Conservation (phyloP, 2,113 vertebrate species). For the Silurus glanis region DNA sequence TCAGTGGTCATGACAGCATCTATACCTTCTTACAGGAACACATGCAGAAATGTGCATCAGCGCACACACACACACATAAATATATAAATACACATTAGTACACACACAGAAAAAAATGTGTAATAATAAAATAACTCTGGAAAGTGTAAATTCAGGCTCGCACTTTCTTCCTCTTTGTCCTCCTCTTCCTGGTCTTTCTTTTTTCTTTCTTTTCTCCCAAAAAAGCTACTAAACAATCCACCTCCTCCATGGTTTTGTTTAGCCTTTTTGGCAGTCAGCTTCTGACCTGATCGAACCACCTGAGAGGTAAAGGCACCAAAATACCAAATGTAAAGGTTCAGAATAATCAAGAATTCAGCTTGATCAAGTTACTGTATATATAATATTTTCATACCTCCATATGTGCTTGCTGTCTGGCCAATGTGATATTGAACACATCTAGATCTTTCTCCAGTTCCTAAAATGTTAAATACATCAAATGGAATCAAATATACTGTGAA, state of each 20-base stretch:
- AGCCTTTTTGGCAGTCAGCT: slow-evolving; percentile 80
- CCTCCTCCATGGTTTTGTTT: slow-evolving; percentile 81
- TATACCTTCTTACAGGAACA: slow-evolving; percentile 67
- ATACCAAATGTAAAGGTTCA: background rate
- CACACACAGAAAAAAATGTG: slow-evolving; percentile 13
- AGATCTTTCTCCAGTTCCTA: slow-evolving; percentile 88
- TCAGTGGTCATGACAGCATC: slow-evolving; percentile 89
- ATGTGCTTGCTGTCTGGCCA: slow-evolving; percentile 91
- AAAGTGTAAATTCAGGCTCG: slow-evolving; percentile 37
- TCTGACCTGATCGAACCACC: slow-evolving; percentile 90
- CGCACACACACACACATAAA: slow-evolving; percentile 14
- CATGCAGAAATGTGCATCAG: background rate
- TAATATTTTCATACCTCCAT: slow-evolving; percentile 79
- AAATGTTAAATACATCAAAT: slow-evolving; percentile 38
- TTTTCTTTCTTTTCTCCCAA: slow-evolving; percentile 81
- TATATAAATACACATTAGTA: background rate
- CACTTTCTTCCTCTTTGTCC: slow-evolving; percentile 72
- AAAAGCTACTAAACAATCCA: slow-evolving; percentile 84
- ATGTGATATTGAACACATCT: slow-evolving; percentile 90
- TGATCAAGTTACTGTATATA: background rate
- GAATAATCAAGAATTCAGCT: background rate
- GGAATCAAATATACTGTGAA: background rate
- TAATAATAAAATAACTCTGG: background rate
- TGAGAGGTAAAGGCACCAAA: slow-evolving; percentile 57
- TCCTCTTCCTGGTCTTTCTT: slow-evolving; percentile 81